A percentile compares a stretch with the other conserved stretches of the same genome.
phyloP scores from a whole-genome alignment of 35 echinoderm and acorn worm species.

The Lytechinus pictus region DNA sequence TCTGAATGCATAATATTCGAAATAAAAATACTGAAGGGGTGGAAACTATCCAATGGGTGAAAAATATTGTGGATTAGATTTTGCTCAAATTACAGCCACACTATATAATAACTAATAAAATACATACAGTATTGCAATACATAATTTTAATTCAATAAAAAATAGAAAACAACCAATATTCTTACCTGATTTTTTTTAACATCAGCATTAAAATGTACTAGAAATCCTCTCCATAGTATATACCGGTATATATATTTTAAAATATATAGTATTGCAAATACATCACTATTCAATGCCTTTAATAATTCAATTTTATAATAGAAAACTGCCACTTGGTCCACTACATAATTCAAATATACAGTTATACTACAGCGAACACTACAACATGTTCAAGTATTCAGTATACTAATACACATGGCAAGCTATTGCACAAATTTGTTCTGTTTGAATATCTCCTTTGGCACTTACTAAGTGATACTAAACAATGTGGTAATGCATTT shows the following conservation, averaged over 20 bases:
- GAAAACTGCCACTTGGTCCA: too few species aligned
- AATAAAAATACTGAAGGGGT: too few species aligned
- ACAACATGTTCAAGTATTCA: not conserved
- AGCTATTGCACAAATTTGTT: conserved; percentile 12
- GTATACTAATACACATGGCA: not conserved
- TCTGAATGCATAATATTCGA: too few species aligned
- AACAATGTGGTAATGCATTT: too few species aligned
- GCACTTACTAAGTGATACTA: not conserved
- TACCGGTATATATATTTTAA: not conserved
- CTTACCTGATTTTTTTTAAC: not conserved
- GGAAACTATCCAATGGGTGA: too few species aligned
- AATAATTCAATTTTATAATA: not conserved
- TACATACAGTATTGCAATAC: not conserved
- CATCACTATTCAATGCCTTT: not conserved
- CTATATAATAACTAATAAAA: not conserved
- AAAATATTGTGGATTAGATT: too few species aligned
- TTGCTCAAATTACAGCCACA: too few species aligned
- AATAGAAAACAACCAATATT: not conserved
- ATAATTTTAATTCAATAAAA: not conserved
- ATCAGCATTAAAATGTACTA: not conserved
- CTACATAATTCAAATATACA: not conserved
- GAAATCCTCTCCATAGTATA: too few species aligned
- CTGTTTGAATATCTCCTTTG: not conserved
- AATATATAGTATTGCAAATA: not conserved
- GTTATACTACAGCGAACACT: not conserved